phyloP scores from a whole-genome alignment of 2,888 invertebrate species.

The Nematopogon swammerdamellus region DNA sequence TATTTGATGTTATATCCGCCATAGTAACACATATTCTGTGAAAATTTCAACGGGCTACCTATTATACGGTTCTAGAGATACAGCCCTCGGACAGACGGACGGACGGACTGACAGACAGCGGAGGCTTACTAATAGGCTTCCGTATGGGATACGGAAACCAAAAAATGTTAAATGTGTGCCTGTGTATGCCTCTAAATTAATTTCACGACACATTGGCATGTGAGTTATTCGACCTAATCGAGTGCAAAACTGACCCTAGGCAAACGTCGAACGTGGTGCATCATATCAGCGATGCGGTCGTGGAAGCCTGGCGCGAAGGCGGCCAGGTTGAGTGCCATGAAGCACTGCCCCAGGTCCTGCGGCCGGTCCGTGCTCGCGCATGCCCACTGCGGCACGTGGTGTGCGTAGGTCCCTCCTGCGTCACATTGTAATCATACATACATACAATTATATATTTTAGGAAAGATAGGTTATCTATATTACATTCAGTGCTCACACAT shows the following conservation, averaged over 20 bases:
- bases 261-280: conserved; percentile 55
- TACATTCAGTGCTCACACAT: too few species aligned
- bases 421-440: conserved; percentile 3
- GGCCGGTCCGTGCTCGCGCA: conserved; percentile 41
- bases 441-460: too few species aligned
- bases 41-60: too few species aligned
- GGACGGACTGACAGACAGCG: too few species aligned
- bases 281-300: conserved; percentile 61
- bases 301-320: conserved; percentile 69
- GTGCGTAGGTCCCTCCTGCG: conserved; percentile 55
- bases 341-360: conserved; percentile 77
- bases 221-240: conserved; percentile 13
- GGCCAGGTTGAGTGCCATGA: conserved; percentile 72
- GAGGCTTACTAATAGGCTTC: too few species aligned
- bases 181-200: conserved; percentile 2
- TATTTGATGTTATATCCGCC: too few species aligned
- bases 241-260: conserved; percentile 15
- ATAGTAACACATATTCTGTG: too few species aligned
- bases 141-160: too few species aligned
- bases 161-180: conserved; percentile 8
- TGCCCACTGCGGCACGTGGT: conserved; percentile 67
- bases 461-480: too few species aligned
- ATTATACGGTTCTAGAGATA: too few species aligned
- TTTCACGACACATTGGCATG: too few species aligned
- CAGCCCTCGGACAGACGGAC: too few species aligned